Base-by-base conservation (phyloP, 2,113 vertebrate species). In the Oncorhynchus keta region DNA sequence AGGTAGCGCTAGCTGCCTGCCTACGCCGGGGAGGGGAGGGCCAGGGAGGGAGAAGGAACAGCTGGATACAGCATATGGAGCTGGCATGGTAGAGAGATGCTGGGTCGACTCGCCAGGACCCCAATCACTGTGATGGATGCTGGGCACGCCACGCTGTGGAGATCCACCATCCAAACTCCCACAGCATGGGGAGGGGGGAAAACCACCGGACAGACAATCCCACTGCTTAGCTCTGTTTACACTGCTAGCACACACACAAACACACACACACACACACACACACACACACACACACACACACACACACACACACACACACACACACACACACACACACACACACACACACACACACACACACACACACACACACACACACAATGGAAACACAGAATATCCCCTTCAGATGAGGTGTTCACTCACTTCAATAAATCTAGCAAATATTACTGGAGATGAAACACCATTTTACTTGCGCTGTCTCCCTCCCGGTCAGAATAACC, bases 121-220 rank as follows among this genome's bases (percentile, higher is more conserved):
- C 93, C 91, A 93, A 94, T 92, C 90, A 93, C 92, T 89, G 84
- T 92, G 94, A 95, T 90, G 93, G 92, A 94, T 92, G 87, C 81
- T 84, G 85, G 84, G 86, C 84, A 88, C 84, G 84, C 90, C 84
- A 24, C 24, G 24, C 24, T 24, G 24, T 24, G 24, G 24, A 24
- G 24, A 24, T 24, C 24, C 24, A 24, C 24, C 24, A 24, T 24
- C 24, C 24, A 24, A 24, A 24, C 24, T 24, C 24, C 24, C 24
- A 24, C 24, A 24, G 24, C 24, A 24, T 24, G 24, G 24, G 24
- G 24, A 24, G 24, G 24, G 1, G 24, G 24, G 24, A 24, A 24
- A 24, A 24, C 24, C 24, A 24, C 24, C 24, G 24, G 24, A 24
- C 24, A 24, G 24, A 24, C 24, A 7, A 22, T 70, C 35, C 35